These are phyloP conservation scores for Sebastes trivittatus DNA, from an alignment of 2,797 vertebrate species.

Conservation along the genomic window DNA sequence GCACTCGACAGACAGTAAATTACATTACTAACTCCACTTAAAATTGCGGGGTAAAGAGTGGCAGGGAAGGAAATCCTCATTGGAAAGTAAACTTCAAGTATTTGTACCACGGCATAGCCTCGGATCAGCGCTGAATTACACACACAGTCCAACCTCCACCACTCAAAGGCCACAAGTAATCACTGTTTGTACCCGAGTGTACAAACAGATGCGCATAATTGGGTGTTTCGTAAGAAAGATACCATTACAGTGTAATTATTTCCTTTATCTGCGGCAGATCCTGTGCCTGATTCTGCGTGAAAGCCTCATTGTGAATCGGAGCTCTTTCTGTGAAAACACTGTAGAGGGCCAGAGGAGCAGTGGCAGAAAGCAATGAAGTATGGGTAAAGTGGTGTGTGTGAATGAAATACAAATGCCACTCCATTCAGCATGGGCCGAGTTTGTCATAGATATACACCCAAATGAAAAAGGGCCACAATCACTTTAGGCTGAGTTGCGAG, in stretches of 20 bases:
- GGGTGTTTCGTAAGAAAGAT: constrained; percentile 57
- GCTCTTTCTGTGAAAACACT: constrained; percentile 42
- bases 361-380: constrained; percentile 62
- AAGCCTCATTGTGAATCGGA: constrained; percentile 50
- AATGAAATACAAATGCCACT: constrained; percentile 68
- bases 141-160: constrained; percentile 4
- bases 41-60: constrained; percentile 42
- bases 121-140: constrained; percentile 37
- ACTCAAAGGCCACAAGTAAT: constrained; percentile 50
- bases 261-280: constrained; percentile 58
- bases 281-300: constrained; percentile 35
- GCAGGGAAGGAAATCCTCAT: constrained; percentile 32
- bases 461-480: constrained; percentile 76
- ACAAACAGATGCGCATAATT: constrained; percentile 66
- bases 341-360: constrained; percentile 24
- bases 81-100: constrained; percentile 32
- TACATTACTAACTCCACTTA: constrained; percentile 44
- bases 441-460: constrained; percentile 55
- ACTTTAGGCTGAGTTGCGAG: constrained; percentile 72
- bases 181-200: constrained; percentile 53
- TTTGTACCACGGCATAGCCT: neutral
- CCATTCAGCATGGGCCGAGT: constrained; percentile 53
- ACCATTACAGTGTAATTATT: constrained; percentile 62
- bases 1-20: constrained; percentile 52
- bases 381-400: constrained; percentile 55